Conservation (phyloP, 1,140 invertebrate genomes). For the Palaemon carinicauda region DNA sequence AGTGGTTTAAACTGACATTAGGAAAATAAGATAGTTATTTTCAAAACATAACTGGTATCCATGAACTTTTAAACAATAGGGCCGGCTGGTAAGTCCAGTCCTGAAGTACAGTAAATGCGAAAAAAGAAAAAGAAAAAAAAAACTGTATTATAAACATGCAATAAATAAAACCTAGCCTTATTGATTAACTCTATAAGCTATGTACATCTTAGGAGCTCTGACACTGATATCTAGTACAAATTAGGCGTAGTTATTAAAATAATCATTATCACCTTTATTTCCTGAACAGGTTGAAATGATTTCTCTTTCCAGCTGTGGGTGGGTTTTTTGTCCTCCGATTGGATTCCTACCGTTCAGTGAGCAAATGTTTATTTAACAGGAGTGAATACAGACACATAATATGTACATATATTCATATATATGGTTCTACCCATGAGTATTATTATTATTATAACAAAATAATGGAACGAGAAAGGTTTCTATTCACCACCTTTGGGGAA, state of each 20-base stretch:
- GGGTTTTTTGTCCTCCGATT: not conserved
- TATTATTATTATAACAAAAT: not conserved
- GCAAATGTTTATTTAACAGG: not conserved
- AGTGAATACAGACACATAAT: not conserved
- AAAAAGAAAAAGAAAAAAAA: not conserved
- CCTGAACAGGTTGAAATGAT: not conserved
- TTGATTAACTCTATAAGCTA: slow-evolving; percentile 37
- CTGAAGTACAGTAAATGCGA: not conserved
- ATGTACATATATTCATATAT: slow-evolving; percentile 18
- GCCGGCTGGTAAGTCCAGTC: too few relatives aligned
- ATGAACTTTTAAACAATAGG: too few relatives aligned
- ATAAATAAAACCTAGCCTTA: slow-evolving; percentile 41
- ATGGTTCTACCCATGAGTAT: not conserved
- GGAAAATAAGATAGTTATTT: too few relatives aligned
- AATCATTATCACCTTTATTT: slow-evolving; percentile 4
- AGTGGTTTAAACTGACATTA: too few relatives aligned
- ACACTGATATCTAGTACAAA: slow-evolving; percentile 43
- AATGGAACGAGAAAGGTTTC: not conserved
- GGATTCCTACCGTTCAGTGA: slow-evolving; percentile 11
- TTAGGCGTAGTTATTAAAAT: slow-evolving; percentile 40
- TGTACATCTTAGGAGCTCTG: slow-evolving; percentile 41
- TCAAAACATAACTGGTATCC: too few relatives aligned
- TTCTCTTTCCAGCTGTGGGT: not conserved
- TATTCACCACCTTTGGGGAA: not conserved
- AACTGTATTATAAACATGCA: slow-evolving; percentile 21